Conservation (phyloP, 2,888 invertebrate species). For the Orthosia cruda region DNA sequence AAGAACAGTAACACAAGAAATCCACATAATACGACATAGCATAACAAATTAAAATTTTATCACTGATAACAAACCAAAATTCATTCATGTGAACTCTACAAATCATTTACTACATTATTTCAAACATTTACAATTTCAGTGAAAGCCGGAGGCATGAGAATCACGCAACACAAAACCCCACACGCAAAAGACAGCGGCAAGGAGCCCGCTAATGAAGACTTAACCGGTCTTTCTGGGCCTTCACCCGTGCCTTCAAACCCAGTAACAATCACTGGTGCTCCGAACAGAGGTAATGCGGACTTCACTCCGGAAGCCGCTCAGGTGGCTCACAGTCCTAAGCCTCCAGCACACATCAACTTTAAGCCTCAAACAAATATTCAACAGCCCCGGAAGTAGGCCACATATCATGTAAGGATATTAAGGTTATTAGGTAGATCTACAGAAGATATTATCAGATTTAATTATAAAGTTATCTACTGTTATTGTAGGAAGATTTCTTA, state of each 20-base stretch:
- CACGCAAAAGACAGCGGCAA: slow-evolving; percentile 92
- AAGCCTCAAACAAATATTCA: slow-evolving; percentile 95
- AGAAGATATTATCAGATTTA: slow-evolving; percentile 36
- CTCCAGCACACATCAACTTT: slow-evolving; percentile 93
- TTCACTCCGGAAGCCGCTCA: slow-evolving; percentile 97
- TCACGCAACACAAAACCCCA: slow-evolving; percentile 96
- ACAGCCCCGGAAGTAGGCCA: slow-evolving; percentile 96
- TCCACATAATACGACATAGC: not conserved
- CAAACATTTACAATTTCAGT: slow-evolving; percentile 89
- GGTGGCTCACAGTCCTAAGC: slow-evolving; percentile 95
- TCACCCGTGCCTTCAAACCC: slow-evolving; percentile 95
- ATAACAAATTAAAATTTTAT: not conserved
- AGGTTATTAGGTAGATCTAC: slow-evolving; percentile 56
- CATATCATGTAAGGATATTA: slow-evolving; percentile 41
- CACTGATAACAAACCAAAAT: not conserved
- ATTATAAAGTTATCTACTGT: slow-evolving; percentile 19
- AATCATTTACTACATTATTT: not conserved
- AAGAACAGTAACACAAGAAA: not conserved
- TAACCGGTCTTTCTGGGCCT: slow-evolving; percentile 94
- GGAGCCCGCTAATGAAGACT: slow-evolving; percentile 93
- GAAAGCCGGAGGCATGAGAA: slow-evolving; percentile 98
- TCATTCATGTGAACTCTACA: not conserved
- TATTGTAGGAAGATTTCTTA: slow-evolving; percentile 14
- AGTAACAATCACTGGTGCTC: slow-evolving; percentile 95
- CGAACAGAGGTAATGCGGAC: slow-evolving; percentile 95